A percentile compares a stretch with the other conserved stretches of the same genome.
phyloP scores from a whole-genome alignment of 2,888 invertebrate species.

The Lithophane socia region DNA sequence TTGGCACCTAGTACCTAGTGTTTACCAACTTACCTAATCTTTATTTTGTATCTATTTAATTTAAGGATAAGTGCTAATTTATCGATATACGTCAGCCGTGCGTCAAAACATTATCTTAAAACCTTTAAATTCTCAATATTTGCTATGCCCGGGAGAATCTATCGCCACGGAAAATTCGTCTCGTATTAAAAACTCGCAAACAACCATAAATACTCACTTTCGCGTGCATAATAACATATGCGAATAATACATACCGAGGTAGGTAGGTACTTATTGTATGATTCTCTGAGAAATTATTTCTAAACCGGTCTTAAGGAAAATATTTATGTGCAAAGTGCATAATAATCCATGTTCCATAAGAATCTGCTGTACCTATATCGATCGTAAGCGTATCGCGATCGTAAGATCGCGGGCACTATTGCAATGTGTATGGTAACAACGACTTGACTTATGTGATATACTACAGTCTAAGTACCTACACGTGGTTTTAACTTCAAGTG shows the following conservation, averaged over 20 bases:
- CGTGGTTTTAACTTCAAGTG: not conserved
- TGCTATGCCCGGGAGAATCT: not conserved
- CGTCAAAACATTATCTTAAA: slow-evolving; percentile 23
- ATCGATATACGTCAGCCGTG: slow-evolving; percentile 5
- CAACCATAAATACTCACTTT: not conserved
- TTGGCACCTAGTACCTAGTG: slow-evolving; percentile 5
- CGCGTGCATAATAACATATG: not conserved
- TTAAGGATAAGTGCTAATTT: slow-evolving; percentile 30
- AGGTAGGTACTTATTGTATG: not conserved
- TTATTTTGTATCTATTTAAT: slow-evolving; percentile 24
- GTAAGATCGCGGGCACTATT: not conserved
- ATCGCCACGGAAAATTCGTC: slow-evolving; percentile 1
- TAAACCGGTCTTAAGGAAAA: slow-evolving; percentile 19
- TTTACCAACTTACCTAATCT: slow-evolving; percentile 29
- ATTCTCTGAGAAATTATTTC: slow-evolving; percentile 12
- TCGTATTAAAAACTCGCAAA: not conserved
- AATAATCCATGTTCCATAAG: not conserved
- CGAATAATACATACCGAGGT: not conserved
- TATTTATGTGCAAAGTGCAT: not conserved
- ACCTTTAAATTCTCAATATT: not conserved
- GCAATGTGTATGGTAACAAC: not conserved
- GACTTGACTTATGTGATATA: not conserved
- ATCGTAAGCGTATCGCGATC: too few relatives aligned
- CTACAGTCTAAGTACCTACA: not conserved
- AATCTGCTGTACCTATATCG: not conserved